These are phyloP conservation scores for Heterocephalus glaber DNA, from an alignment of 2,113 vertebrate species.

Conservation along the genomic window DNA sequence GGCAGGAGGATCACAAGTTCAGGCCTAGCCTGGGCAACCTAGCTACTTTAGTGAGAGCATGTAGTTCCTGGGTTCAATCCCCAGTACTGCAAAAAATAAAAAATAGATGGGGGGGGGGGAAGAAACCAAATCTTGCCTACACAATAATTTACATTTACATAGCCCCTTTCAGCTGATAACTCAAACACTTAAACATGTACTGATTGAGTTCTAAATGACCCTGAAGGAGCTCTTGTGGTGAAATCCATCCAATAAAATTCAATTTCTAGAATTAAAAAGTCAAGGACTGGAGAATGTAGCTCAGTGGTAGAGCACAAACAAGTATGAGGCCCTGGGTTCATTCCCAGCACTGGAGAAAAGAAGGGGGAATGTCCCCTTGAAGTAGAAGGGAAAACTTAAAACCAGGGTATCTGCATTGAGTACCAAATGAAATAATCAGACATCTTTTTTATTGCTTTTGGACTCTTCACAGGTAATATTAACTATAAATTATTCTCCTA, in stretches of 20 bases:
- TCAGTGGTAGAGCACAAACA: not conserved
- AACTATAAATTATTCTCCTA: not conserved
- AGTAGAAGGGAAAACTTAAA: not conserved
- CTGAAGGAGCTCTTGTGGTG: not conserved
- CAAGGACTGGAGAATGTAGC: not conserved
- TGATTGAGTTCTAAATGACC: conserved; percentile 18
- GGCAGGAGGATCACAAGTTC: not conserved
- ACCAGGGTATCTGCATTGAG: not conserved
- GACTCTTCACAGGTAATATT: not conserved
- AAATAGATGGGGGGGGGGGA: too few relatives aligned
- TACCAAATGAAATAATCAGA: not conserved
- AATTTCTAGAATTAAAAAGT: not conserved
- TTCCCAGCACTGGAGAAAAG: not conserved
- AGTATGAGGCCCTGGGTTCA: not conserved
- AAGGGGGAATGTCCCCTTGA: not conserved
- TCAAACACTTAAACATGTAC: conserved; percentile 11
- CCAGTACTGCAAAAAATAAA: not conserved
- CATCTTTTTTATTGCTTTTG: not conserved
- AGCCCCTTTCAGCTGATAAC: not conserved
- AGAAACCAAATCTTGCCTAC: not conserved
- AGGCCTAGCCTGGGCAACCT: not conserved
- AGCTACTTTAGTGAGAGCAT: not conserved
- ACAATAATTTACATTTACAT: not conserved
- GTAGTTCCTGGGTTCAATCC: not conserved
- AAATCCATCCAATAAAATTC: conserved; percentile 7